Conservation (phyloP, 2,113 vertebrate genomes). For the Euleptes europaea region DNA sequence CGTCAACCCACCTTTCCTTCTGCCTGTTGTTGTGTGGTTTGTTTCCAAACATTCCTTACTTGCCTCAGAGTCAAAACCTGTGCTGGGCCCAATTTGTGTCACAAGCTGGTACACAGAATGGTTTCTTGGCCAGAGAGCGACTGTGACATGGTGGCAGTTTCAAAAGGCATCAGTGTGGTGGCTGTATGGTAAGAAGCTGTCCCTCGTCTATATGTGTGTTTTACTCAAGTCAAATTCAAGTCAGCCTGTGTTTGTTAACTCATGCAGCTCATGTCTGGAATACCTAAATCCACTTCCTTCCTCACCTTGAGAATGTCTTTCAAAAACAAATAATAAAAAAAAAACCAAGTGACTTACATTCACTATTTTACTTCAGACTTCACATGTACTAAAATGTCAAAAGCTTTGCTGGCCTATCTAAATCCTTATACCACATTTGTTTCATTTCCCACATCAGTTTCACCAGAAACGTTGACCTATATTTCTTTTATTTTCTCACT, state of each 20-base stretch:
- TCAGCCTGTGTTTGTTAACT: neutral
- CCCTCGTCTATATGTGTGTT: neutral
- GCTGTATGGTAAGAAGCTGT: neutral
- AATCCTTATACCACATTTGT: slow-evolving; percentile 29
- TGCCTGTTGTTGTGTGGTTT: too few species aligned
- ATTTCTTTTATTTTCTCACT: slow-evolving; percentile 20
- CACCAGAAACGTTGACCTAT: slow-evolving; percentile 30
- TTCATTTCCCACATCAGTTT: slow-evolving; percentile 44
- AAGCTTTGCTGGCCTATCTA: slow-evolving; percentile 18
- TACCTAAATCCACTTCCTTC: slow-evolving; percentile 7
- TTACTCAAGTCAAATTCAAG: neutral
- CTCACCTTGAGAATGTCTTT: slow-evolving; percentile 7
- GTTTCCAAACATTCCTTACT: too few species aligned
- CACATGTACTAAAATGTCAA: slow-evolving; percentile 15
- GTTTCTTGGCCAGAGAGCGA: too few species aligned
- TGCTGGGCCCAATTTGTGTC: too few species aligned
- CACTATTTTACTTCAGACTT: slow-evolving; percentile 12
- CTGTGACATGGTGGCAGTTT: too few species aligned
- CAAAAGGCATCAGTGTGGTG: neutral
- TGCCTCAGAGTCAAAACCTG: too few species aligned
- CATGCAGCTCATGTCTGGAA: neutral
- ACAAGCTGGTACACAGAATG: too few species aligned
- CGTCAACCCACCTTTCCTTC: too few species aligned
- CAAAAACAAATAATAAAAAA: neutral
- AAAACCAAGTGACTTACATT: neutral